Evolutionary conservation across 2,888 invertebrate species (phyloP), one percentile per base, ranked within the genome.

Genomic region (Clitarchus hookeri): DNA sequence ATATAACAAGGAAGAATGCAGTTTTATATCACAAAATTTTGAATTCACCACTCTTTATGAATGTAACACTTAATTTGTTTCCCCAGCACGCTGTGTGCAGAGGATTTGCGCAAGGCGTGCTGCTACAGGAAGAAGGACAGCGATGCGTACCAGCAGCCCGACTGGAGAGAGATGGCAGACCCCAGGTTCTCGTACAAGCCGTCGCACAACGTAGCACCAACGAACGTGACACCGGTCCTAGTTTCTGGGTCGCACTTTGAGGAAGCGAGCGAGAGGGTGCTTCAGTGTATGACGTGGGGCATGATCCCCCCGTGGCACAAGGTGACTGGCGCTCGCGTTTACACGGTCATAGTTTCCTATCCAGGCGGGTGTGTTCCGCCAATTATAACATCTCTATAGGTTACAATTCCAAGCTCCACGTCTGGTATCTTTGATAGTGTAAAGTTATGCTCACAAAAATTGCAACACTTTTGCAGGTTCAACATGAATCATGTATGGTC

Each of bases 211-310:
- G 93, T 96, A 85, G 94, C 95, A 0, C 97, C 97, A 0, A 94
- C 95, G 6, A 94, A 95, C 88, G 92, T 95, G 84, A 94, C 95
- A 0, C 96, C 96, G 0, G 94, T 97, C 6, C 89, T 97, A 26
- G 91, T 95, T 0, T 94, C 95, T 0, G 92, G 93, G 1, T 92
- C 92, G 84, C 94, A 94, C 90, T 94, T 93, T 88, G 91, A 90
- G 53, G 87, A 87, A 3, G 88, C 89, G 77, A 89, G 90, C 19
- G 91, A 91, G 11, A 92, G 95, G 87, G 91, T 95, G 9, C 90
- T 97, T 0, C 94, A 95, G 89, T 96, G 97, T 0, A 97, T 97
- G 97, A 94, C 96, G 92, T 97, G 97, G 97, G 96, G 96, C 19
- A 94, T 97, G 90, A 95, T 97, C 88, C 97, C 97, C 0, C 94